Evolutionary conservation across 1,140 invertebrate genomes (phyloP).

Genomic region (Diprion similis): DNA sequence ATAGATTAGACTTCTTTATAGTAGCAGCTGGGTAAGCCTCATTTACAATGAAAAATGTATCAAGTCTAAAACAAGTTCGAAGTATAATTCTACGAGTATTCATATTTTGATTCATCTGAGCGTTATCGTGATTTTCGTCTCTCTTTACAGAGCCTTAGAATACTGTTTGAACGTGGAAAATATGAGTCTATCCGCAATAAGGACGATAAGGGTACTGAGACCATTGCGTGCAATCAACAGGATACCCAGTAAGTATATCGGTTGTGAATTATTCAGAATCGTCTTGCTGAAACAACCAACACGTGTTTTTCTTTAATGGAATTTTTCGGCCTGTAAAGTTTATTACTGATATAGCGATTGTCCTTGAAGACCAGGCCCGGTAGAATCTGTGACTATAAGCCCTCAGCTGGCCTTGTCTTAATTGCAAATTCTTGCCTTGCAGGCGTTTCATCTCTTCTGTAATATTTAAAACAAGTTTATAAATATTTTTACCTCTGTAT

Average conservation of each 20-base stretch:
- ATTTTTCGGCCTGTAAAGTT: background rate
- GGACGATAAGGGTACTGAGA: conserved; percentile 95
- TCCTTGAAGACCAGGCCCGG: background rate
- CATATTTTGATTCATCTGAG: conserved; percentile 14
- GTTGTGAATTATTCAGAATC: conserved; percentile 7
- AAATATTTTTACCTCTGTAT: conserved; percentile 1
- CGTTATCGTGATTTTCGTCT: background rate
- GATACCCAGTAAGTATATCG: conserved; percentile 93
- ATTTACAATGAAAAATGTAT: conserved; percentile 1
- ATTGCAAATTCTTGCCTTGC: background rate
- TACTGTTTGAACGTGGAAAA: conserved; percentile 96
- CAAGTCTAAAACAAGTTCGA: background rate
- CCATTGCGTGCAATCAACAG: conserved; percentile 98
- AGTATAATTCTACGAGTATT: background rate
- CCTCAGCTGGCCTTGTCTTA: background rate
- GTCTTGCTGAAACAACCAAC: background rate
- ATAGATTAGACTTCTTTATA: conserved; percentile 98
- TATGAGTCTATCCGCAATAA: conserved; percentile 96
- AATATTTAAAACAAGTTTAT: conserved; percentile 4
- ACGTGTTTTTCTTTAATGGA: background rate
- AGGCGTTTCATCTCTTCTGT: background rate
- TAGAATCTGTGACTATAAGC: background rate
- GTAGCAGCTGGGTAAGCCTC: conserved; percentile 89
- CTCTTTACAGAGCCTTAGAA: conserved; percentile 82
- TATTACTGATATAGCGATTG: background rate